Conservation (phyloP, 2,797 vertebrate species). For the Tinamus major region DNA sequence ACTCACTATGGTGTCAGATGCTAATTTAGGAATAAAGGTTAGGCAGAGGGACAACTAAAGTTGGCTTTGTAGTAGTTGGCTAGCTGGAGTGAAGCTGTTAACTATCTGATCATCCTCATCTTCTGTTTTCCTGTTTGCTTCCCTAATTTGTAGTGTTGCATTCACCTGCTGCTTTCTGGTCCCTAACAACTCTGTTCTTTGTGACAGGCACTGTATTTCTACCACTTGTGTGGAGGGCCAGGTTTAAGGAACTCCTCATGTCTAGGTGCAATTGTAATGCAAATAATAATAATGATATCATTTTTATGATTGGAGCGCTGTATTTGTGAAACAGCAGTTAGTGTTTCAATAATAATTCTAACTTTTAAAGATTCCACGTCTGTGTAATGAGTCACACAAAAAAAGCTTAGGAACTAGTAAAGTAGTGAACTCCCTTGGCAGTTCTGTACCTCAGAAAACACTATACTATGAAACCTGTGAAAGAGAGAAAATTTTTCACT, state of each 20-base stretch:
- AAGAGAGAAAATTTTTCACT: not conserved
- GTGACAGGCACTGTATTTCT: not conserved
- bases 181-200: not conserved
- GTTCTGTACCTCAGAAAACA: not conserved
- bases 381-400: not conserved
- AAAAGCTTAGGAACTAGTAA: not conserved
- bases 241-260: not conserved
- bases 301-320: not conserved
- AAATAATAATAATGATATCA: not conserved
- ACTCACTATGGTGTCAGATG: not conserved
- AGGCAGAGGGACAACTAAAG: not conserved
- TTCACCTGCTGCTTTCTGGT: not conserved
- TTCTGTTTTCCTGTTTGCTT: not conserved
- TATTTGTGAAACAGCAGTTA: not conserved
- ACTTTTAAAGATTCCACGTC: not conserved
- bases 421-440: not conserved
- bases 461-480: not conserved
- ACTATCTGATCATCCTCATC: not conserved
- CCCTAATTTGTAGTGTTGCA: not conserved
- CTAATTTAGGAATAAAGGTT: not conserved
- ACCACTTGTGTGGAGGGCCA: not conserved
- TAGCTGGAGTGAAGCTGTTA: not conserved
- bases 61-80: not conserved
- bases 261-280: not conserved
- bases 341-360: not conserved